Percentiles rank a stretch among this genome's conserved stretches.
These are phyloP conservation scores for Nemotelus pantherinus DNA, from an alignment of 2,888 invertebrate species.

Conservation along the genomic window DNA sequence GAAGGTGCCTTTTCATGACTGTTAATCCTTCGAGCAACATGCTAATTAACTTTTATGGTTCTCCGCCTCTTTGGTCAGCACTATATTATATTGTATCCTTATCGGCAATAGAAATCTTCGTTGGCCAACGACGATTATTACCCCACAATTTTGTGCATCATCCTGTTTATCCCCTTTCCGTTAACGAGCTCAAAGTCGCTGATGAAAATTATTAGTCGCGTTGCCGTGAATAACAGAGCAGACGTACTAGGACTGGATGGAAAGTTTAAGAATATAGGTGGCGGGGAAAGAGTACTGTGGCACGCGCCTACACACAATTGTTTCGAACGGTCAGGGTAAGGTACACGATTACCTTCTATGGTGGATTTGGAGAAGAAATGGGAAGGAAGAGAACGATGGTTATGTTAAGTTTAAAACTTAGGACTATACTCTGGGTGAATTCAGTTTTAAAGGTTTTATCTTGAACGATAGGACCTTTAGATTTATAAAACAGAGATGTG, in stretches of 20 bases:
- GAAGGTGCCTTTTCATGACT: slow-evolving; percentile 1
- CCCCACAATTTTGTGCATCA: slow-evolving; percentile 5
- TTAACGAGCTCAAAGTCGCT: neutral
- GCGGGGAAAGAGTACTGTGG: neutral
- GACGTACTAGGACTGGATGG: neutral
- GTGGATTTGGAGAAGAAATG: neutral
- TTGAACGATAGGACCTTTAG: too few relatives aligned
- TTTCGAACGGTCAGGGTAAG: neutral
- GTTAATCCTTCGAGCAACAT: slow-evolving; percentile 42
- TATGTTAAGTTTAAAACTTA: too few relatives aligned
- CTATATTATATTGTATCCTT: slow-evolving; percentile 42
- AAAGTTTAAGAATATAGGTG: neutral
- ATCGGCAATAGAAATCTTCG: slow-evolving; percentile 40
- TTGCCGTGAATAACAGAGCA: neutral
- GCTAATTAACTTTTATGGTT: slow-evolving; percentile 51
- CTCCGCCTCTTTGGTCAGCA: slow-evolving; percentile 47
- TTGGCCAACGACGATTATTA: slow-evolving; percentile 18
- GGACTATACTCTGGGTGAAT: too few relatives aligned
- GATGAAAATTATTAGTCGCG: slow-evolving; percentile 22
- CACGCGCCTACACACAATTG: slow-evolving; percentile 34
- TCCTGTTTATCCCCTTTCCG: slow-evolving; percentile 28
- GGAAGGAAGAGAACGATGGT: too few relatives aligned
- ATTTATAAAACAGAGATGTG: too few relatives aligned
- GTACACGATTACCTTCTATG: neutral
- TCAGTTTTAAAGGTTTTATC: too few relatives aligned